Evolutionary conservation across 2,888 invertebrate species (phyloP), one percentile per base, ranked within the genome.

Genomic region (Pachycephus smyrnensis): DNA sequence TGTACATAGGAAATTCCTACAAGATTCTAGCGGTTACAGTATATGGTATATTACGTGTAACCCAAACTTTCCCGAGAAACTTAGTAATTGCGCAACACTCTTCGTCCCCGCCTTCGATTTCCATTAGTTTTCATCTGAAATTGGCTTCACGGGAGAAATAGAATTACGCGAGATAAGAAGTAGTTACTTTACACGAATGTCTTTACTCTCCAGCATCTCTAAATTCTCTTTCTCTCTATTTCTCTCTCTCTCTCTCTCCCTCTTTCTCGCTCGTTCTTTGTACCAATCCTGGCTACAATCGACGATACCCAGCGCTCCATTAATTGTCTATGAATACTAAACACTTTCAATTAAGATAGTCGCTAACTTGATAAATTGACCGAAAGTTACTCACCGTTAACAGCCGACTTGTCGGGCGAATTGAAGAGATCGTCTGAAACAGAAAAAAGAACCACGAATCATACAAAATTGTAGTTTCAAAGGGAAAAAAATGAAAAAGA

Each of bases 391-490:
- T 90, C 83, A 90, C 90, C 89, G 78, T 86, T 84, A 73, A 81
- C 79, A 79, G 83, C 79, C 79, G 83, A 81, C 81, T 82, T 81
- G 80, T 87, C 88, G 73, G 86, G 87, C 76, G 86, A 84, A 82
- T 89, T 88, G 86, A 87, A 86, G 80, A 88, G 85, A 84, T 88
- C 87, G 85, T 90, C 90, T 90, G 86, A 80, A 89, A 90, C 81
- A 84, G 80, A 81, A 80, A 78, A 81, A 73, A 69, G 79, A n/a
- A n/a, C n/a, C 73, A 69, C 68, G 33, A 33, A 31, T 55, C 23
- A 0, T 23, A 9, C 23, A 23, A 23, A 23, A 23, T 2, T 55
- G 15, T 23, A 23, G 9, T 55, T 23, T 55, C 6, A 1, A 9
- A 2, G 9, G 2, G 6, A 55, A 23, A 37, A 23, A 23, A 55